These are phyloP conservation scores for Boloria euphrosyne DNA, from an alignment of 2,888 invertebrate species.

Conservation along the genomic window DNA sequence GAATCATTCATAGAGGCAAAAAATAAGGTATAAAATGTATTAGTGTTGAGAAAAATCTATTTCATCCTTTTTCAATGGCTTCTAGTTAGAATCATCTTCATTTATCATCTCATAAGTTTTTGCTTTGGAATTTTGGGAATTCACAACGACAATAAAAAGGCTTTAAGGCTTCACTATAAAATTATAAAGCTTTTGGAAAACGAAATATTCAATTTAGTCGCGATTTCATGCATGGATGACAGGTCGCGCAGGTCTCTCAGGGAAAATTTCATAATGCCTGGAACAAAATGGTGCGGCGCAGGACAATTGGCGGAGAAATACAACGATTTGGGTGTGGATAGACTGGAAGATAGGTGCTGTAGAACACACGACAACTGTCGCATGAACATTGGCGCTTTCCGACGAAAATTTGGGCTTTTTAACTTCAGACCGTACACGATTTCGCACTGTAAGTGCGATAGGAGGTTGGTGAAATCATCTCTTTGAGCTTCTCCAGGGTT, in stretches of 20 bases:
- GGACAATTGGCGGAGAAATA: constrained; percentile 82
- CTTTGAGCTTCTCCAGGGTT: constrained; percentile 40
- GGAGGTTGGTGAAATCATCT: constrained; percentile 83
- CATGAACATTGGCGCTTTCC: constrained; percentile 83
- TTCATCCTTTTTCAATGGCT: no score
- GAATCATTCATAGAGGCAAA: no score
- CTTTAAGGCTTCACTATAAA: not conserved
- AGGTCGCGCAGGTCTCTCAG: constrained; percentile 74
- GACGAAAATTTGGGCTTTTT: constrained; percentile 83
- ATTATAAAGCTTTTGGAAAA: not conserved
- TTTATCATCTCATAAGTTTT: not conserved
- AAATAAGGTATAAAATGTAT: no score
- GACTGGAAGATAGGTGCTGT: constrained; percentile 86
- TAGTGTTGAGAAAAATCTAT: no score
- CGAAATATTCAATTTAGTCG: constrained; percentile 2
- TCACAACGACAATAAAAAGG: not conserved
- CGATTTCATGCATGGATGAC: constrained; percentile 46
- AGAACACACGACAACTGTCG: constrained; percentile 88
- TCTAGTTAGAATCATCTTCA: no score
- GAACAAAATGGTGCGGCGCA: constrained; percentile 89
- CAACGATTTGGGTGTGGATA: constrained; percentile 81
- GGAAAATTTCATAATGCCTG: constrained; percentile 84
- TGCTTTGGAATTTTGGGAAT: constrained; percentile 10
- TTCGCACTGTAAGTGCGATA: constrained; percentile 89
- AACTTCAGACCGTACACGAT: constrained; percentile 88